phyloP scores from a whole-genome alignment of 2,797 vertebrate genomes.

The Thaleichthys pacificus region DNA sequence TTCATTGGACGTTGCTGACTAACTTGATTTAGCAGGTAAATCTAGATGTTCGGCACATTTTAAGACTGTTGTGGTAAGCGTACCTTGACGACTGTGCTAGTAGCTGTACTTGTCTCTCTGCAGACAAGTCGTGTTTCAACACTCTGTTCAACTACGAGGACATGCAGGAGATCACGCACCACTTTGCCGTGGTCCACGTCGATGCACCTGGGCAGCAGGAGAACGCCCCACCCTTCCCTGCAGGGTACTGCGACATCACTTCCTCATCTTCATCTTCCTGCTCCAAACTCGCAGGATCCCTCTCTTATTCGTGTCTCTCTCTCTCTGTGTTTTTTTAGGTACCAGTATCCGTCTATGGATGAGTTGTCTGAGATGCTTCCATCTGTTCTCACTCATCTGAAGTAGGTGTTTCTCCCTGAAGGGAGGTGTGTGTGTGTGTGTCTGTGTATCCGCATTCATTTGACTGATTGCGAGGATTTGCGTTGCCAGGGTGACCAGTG shows the following conservation, averaged over 20 bases:
- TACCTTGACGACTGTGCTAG: background rate
- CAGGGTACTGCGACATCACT: constrained; percentile 72
- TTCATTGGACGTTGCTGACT: too few relatives aligned
- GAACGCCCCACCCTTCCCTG: constrained; percentile 85
- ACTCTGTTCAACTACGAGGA: constrained; percentile 96
- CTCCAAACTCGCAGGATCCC: too few relatives aligned
- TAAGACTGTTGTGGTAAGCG: too few relatives aligned
- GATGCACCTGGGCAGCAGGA: constrained; percentile 95
- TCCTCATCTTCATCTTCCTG: background rate
- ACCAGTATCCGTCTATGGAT: constrained; percentile 92
- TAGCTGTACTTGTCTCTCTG: constrained; percentile 4
- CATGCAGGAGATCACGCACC: constrained; percentile 95
- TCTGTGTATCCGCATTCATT: background rate
- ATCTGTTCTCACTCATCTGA: constrained; percentile 84
- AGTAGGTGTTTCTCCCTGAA: constrained; percentile 70
- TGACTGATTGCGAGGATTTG: background rate
- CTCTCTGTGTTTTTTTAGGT: constrained; percentile 69
- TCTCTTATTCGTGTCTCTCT: background rate
- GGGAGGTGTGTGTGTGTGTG: background rate
- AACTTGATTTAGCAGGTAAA: background rate
- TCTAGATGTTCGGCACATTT: background rate
- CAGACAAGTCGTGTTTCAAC: constrained; percentile 96
- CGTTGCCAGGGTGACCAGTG: constrained; percentile 64
- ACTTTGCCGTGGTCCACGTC: constrained; percentile 92
- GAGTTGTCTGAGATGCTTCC: constrained; percentile 92